phyloP scores from a whole-genome alignment of 1,140 invertebrate species.

The Drosophila sproati region DNA sequence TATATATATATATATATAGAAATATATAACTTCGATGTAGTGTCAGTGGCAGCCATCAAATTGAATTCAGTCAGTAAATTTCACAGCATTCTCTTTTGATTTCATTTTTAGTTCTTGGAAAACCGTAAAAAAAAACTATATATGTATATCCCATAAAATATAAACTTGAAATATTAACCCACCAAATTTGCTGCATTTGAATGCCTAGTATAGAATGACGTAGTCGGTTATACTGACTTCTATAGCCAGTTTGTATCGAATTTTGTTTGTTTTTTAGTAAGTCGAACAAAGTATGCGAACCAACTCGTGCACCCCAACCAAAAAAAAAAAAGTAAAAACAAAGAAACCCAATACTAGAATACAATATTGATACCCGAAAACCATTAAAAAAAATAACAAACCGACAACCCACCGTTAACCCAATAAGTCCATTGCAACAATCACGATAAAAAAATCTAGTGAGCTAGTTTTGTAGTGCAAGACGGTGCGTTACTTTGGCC shows the following conservation, averaged over 20 bases:
- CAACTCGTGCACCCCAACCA: constrained; percentile 66
- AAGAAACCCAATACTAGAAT: constrained; percentile 47
- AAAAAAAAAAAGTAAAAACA: constrained; percentile 18
- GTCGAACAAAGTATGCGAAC: constrained; percentile 83
- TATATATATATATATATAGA: background rate
- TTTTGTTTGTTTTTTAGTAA: constrained; percentile 84
- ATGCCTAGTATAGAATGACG: constrained; percentile 73
- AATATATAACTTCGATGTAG: constrained; percentile 13
- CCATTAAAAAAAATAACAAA: constrained; percentile 32
- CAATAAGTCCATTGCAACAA: constrained; percentile 31
- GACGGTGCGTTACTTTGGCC: constrained; percentile 44
- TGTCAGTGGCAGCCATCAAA: background rate
- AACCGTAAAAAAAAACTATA: constrained; percentile 25
- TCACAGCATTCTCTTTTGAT: background rate
- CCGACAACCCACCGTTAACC: constrained; percentile 25
- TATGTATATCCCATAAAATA: constrained; percentile 21
- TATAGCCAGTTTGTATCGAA: constrained; percentile 81
- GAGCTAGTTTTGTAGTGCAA: constrained; percentile 52
- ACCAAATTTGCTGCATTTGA: constrained; percentile 76
- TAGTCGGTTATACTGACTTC: constrained; percentile 72
- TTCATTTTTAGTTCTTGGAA: constrained; percentile 23
- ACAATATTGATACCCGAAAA: constrained; percentile 39
- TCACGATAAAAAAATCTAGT: constrained; percentile 50
- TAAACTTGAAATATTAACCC: constrained; percentile 73
- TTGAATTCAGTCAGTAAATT: constrained; percentile 15